These are phyloP conservation scores for Malachius bipustulatus DNA, from an alignment of 2,888 invertebrate species.

Conservation along the genomic window DNA sequence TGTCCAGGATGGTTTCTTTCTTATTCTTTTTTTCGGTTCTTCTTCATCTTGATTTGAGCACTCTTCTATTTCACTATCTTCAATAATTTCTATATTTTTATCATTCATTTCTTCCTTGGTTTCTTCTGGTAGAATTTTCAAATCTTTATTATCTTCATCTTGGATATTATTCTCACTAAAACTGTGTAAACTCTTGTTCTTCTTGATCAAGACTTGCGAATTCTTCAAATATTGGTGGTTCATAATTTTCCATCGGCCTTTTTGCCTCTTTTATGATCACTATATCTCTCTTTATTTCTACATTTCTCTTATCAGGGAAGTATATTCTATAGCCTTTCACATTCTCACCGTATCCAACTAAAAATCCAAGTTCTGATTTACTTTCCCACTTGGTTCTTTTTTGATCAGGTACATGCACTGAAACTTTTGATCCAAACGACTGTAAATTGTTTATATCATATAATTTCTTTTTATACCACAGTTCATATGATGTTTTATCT, in stretches of 20 bases:
- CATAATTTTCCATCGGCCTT: no score
- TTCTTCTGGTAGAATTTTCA: not conserved
- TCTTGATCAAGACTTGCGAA: not conserved
- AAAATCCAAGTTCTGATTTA: slow-evolving; percentile 25
- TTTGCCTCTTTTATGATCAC: slow-evolving; percentile 23
- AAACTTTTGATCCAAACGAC: slow-evolving; percentile 24
- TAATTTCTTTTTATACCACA: slow-evolving; percentile 28
- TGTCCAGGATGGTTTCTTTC: not conserved
- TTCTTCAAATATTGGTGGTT: not conserved
- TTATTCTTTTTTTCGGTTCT: slow-evolving; percentile 8
- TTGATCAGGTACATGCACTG: slow-evolving; percentile 29
- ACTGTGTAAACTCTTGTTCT: no score
- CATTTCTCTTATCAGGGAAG: slow-evolving; percentile 15
- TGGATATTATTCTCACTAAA: not conserved
- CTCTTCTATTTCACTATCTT: not conserved
- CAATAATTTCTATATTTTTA: not conserved
- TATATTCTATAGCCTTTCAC: slow-evolving; percentile 17
- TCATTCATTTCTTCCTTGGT: not conserved
- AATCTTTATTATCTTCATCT: slow-evolving; percentile 6
- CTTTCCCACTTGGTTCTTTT: slow-evolving; percentile 26
- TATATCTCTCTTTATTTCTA: slow-evolving; percentile 17
- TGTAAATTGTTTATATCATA: no score
- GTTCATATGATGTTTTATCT: slow-evolving; percentile 27
- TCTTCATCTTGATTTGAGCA: slow-evolving; percentile 7
- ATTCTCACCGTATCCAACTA: slow-evolving; percentile 29